These are phyloP conservation scores for Pocillopora verrucosa DNA, from an alignment of 64 coral and sea anemone species.

Conservation along the genomic window DNA sequence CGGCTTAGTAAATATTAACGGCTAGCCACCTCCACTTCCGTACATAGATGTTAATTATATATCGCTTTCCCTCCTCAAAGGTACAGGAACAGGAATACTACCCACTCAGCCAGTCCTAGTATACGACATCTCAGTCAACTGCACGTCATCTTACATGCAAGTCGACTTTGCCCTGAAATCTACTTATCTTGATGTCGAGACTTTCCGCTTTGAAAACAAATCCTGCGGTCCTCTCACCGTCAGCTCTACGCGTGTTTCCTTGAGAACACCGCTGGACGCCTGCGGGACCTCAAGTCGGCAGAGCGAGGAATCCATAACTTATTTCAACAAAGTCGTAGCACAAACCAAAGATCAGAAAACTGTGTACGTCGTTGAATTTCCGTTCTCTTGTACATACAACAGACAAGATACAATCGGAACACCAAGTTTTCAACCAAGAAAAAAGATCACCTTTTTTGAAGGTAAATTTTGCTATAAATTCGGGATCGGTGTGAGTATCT, in stretches of 20 bases:
- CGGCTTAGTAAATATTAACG: too few species aligned
- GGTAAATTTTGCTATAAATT: conserved; percentile 21
- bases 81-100: neutral
- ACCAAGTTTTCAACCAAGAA: conserved; percentile 81
- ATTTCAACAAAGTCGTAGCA: conserved; percentile 66
- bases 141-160: conserved; percentile 74
- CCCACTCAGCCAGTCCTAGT: conserved; percentile 33
- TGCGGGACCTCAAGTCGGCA: conserved; percentile 63
- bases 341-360: conserved; percentile 7
- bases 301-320: conserved; percentile 35
- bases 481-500: too few species aligned
- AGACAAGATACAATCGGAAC: conserved; percentile 59
- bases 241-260: conserved; percentile 36
- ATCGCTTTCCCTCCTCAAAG: neutral
- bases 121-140: conserved; percentile 78
- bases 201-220: conserved; percentile 53
- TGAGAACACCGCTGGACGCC: conserved; percentile 67
- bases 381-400: conserved; percentile 73
- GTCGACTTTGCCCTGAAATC: conserved; percentile 58
- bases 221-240: conserved; percentile 38
- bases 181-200: conserved; percentile 42
- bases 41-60: neutral
- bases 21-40: too few species aligned
- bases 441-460: conserved; percentile 75
- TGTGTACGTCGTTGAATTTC: conserved; percentile 78